Base-by-base conservation (phyloP, 2,888 invertebrate genomes). In the Sylvicola cinctus region DNA sequence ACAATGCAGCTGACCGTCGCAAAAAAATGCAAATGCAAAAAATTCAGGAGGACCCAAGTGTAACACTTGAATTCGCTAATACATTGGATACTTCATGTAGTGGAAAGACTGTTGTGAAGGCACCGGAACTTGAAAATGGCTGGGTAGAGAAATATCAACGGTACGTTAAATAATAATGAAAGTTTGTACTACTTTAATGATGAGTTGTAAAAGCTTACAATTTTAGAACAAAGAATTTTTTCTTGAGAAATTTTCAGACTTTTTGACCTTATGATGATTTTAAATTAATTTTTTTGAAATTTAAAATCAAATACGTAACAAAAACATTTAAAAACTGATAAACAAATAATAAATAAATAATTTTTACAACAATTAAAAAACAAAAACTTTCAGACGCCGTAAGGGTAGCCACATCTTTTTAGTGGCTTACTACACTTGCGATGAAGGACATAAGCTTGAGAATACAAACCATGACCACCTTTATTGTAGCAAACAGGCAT, bases 361-460 rank as follows among this genome's bases (percentile, higher is more conserved):
- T n/a, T n/a, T n/a, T n/a, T n/a, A n/a, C n/a, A n/a, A n/a, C n/a
- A n/a, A n/a, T n/a, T n/a, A n/a, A n/a, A n/a, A n/a, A n/a, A n/a
- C n/a, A n/a, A n/a, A n/a, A n/a, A n/a, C n/a, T 12, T 29, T 36
- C 20, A 47, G 47, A 34, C 49, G 54, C 3, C 51, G 53, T 33
- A 49, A 45, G 3, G 51, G 49, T 14, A 50, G 56, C 39, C 64
- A 62, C 44, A 49, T 62, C 16, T 70, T 68, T 43, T 50, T 67
- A 26, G 62, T 65, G 29, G 70, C 68, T 7, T 51, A 64, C 42
- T 72, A 68, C 43, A 52, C 57, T 36, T 72, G 71, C 43, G 47
- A 58, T 31, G 58, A 60, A 20, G 64, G 63, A 17, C 67, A 56
- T 45, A 55, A 54, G 30, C 55, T 70, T 32, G 57, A 60, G 40